phyloP scores from a whole-genome alignment of 2,888 invertebrate species.

The Scrobipalpa atriplicella region DNA sequence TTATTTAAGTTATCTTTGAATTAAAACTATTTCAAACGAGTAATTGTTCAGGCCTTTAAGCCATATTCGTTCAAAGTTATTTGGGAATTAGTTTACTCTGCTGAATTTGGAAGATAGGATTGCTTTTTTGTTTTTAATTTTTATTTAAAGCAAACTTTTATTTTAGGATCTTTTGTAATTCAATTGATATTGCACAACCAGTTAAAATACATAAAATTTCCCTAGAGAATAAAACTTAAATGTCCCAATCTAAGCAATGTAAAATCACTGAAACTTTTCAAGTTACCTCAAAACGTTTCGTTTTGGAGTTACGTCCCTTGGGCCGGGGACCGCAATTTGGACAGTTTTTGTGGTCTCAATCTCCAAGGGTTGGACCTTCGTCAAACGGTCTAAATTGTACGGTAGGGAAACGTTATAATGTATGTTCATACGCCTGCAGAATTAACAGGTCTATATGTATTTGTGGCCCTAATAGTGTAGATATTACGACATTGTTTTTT shows the following conservation, averaged over 20 bases:
- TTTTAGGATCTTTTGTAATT: not conserved
- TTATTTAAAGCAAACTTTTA: not conserved
- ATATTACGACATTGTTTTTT: slow-evolving; percentile 3
- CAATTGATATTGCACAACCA: not conserved
- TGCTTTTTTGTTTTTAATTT: too few relatives aligned
- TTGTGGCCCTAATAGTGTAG: slow-evolving; percentile 11
- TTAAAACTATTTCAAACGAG: too few relatives aligned
- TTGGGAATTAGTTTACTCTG: too few relatives aligned
- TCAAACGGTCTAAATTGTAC: slow-evolving; percentile 39
- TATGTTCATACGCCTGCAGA: slow-evolving; percentile 23
- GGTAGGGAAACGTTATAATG: slow-evolving; percentile 32
- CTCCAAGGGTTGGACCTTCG: slow-evolving; percentile 48
- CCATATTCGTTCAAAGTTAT: too few relatives aligned
- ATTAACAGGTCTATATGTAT: slow-evolving; percentile 24
- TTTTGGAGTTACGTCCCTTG: slow-evolving; percentile 23
- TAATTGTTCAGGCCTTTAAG: too few relatives aligned
- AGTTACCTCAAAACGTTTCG: slow-evolving; percentile 18
- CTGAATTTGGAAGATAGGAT: too few relatives aligned
- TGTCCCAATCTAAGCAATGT: slow-evolving; percentile 18
- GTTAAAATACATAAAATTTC: not conserved
- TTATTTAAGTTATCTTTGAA: not conserved
- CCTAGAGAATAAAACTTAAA: slow-evolving; percentile 18
- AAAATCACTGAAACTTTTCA: slow-evolving; percentile 25
- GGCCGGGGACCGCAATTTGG: slow-evolving; percentile 40
- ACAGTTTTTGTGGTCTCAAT: slow-evolving; percentile 54